Evolutionary conservation across 2,797 vertebrate genomes (phyloP).

Genomic region (Valencia hispanica): DNA sequence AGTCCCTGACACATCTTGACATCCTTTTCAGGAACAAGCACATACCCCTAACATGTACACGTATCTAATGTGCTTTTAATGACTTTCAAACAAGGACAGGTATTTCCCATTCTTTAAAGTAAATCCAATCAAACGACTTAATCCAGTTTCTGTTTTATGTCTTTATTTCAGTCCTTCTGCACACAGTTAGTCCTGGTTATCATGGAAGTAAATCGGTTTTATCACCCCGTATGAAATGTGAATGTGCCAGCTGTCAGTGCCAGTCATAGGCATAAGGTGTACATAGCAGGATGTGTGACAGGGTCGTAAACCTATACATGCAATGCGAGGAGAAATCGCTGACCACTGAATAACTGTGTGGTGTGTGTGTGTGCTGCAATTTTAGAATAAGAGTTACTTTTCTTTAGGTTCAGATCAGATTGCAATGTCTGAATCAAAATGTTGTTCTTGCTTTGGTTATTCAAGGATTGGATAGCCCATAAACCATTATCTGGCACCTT

Average conservation of each 20-base stretch:
- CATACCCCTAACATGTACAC: neutral
- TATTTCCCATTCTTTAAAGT: neutral
- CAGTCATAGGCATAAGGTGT: constrained; percentile 50
- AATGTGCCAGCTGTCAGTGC: constrained; percentile 64
- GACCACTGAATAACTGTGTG: constrained; percentile 3
- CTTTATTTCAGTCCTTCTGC: neutral
- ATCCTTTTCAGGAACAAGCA: constrained; percentile 28
- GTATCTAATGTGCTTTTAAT: neutral
- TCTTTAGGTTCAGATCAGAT: neutral
- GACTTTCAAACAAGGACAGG: constrained; percentile 1
- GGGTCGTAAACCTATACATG: constrained; percentile 38
- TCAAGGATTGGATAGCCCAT: neutral
- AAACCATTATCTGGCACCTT: neutral
- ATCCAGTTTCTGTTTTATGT: neutral
- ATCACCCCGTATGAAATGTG: constrained; percentile 46
- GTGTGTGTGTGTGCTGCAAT: neutral
- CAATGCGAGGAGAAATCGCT: constrained; percentile 20
- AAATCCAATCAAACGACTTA: neutral
- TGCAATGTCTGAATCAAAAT: neutral
- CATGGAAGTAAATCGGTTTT: constrained; percentile 7
- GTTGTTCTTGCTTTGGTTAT: neutral
- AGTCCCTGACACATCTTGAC: constrained; percentile 13
- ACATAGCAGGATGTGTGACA: constrained; percentile 41
- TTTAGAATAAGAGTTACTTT: neutral
- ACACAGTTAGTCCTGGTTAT: constrained; percentile 7